A percentile compares a stretch with the other conserved stretches of the same genome.
phyloP scores from a whole-genome alignment of 2,797 vertebrate genomes.

The Pseudochaenichthys georgianus region DNA sequence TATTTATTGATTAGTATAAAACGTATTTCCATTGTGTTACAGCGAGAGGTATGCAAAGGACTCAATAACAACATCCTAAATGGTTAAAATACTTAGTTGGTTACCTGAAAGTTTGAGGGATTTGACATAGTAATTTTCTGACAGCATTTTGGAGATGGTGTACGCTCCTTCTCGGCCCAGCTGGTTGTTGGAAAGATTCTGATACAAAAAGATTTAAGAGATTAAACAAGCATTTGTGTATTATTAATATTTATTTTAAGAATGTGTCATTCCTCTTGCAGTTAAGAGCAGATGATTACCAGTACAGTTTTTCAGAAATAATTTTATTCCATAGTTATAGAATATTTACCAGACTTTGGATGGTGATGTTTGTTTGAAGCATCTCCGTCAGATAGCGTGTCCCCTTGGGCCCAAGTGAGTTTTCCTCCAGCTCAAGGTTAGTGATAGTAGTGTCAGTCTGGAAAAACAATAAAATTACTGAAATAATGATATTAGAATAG shows the following conservation, averaged over 20 bases:
- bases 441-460: slow-evolving; percentile 79
- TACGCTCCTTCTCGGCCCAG: slow-evolving; percentile 75
- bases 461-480: neutral
- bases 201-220: slow-evolving; percentile 40
- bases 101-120: slow-evolving; percentile 82
- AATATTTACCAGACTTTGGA: slow-evolving; percentile 81
- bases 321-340: neutral
- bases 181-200: slow-evolving; percentile 87
- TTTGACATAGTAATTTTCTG: slow-evolving; percentile 67
- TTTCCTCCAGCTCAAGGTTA: slow-evolving; percentile 85
- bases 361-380: slow-evolving; percentile 81
- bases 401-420: slow-evolving; percentile 80
- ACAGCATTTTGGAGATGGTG: slow-evolving; percentile 75
- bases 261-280: neutral
- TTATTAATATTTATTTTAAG: neutral
- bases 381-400: slow-evolving; percentile 78
- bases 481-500: neutral
- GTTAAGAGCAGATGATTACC: neutral
- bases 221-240: neutral
- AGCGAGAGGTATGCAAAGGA: neutral
- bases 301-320: neutral
- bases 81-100: neutral
- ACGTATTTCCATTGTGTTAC: neutral
- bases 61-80: neutral
- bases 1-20: neutral